phyloP scores from a whole-genome alignment of 2,113 vertebrate species.

The Heloderma charlesbogerti region DNA sequence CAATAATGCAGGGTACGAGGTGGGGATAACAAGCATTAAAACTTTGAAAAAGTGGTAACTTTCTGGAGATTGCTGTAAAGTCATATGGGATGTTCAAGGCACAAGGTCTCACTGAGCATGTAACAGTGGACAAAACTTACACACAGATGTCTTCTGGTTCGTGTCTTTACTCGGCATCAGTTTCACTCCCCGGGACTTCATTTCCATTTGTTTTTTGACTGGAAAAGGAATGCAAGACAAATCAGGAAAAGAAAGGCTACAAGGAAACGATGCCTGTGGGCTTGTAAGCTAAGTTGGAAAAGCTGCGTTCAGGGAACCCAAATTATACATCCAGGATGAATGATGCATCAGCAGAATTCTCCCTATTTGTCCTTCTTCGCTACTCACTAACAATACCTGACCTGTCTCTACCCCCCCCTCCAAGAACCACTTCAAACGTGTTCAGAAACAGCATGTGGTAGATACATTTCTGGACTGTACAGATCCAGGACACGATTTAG shows the following conservation, averaged over 20 bases:
- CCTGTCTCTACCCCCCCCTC: not conserved
- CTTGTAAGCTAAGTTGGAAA: not conserved
- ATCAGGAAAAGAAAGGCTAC: not conserved
- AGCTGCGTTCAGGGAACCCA: too few relatives aligned
- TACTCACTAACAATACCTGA: not conserved
- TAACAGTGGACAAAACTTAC: conserved; percentile 83
- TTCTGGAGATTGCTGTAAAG: conserved; percentile 48
- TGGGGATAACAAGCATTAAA: conserved; percentile 41
- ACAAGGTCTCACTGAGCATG: not conserved
- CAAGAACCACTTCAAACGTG: not conserved
- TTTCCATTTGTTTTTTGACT: conserved; percentile 99
- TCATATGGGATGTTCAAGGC: conserved; percentile 63
- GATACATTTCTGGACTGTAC: not conserved
- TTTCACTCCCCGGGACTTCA: conserved; percentile 97
- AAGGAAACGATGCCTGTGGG: not conserved
- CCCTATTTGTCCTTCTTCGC: not conserved
- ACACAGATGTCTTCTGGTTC: conserved; percentile 98
- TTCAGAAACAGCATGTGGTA: not conserved
- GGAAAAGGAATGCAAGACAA: conserved; percentile 54
- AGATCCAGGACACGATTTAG: not conserved
- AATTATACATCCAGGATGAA: not conserved
- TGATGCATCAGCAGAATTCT: not conserved
- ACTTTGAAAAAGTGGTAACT: conserved; percentile 22
- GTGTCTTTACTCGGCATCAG: conserved; percentile 98
- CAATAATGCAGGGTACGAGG: conserved; percentile 57